Evolutionary conservation across 1,140 invertebrate genomes (phyloP).

Genomic region (Agrypnia vestita): DNA sequence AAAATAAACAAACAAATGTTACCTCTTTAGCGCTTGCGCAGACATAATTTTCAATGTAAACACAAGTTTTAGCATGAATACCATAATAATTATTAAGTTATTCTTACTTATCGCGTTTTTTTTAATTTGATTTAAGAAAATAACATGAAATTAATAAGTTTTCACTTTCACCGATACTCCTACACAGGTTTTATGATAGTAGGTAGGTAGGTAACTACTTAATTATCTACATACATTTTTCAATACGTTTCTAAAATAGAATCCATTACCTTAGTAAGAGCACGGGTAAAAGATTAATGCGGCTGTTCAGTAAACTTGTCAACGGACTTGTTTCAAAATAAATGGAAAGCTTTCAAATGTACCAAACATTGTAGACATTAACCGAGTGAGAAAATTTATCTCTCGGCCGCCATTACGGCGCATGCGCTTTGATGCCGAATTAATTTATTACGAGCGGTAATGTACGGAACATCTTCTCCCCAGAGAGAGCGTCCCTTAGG

Average conservation of each 20-base stretch:
- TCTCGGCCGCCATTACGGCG: neutral
- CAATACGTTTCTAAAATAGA: constrained; percentile 18
- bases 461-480: neutral
- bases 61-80: no score
- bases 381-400: neutral
- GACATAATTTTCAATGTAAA: no score
- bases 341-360: constrained; percentile 27
- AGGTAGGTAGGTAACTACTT: no score
- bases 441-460: neutral
- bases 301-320: constrained; percentile 42
- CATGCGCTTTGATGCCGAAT: constrained; percentile 34
- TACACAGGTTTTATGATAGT: neutral
- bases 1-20: no score
- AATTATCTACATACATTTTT: neutral
- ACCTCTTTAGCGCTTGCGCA: no score
- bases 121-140: neutral
- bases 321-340: constrained; percentile 39
- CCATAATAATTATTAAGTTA: neutral
- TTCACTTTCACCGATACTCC: neutral
- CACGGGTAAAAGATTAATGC: constrained; percentile 13
- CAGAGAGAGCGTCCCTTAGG: neutral
- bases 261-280: constrained; percentile 5
- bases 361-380: constrained; percentile 21
- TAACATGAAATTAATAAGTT: neutral
- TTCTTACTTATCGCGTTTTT: neutral